Evolutionary conservation across 2,888 invertebrate species (phyloP).

Genomic region (Drosophila buzzatii): DNA sequence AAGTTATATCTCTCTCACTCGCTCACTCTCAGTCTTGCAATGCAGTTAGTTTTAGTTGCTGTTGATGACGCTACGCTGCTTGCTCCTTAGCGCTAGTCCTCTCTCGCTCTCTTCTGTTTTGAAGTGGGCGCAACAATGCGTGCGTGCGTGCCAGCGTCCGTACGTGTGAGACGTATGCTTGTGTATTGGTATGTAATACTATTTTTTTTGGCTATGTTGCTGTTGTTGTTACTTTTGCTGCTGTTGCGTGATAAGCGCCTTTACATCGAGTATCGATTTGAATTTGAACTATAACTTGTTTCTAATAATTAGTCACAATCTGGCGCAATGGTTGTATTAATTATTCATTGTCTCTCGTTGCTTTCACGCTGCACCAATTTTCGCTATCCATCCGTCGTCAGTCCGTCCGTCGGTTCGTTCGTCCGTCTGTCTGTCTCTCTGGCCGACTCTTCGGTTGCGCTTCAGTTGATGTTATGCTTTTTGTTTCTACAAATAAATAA

Average conservation of each 20-base stretch:
- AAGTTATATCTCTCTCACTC: conserved; percentile 8
- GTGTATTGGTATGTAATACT: conserved; percentile 49
- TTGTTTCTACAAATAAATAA: conserved; percentile 9
- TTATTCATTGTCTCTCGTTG: conserved; percentile 42
- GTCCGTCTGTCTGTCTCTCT: conserved; percentile 30
- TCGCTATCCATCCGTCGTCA: conserved; percentile 12
- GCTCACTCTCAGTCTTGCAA: conserved; percentile 7
- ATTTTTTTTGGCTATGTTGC: conserved; percentile 17
- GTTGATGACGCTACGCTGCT: conserved; percentile 18
- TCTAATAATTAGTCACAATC: conserved; percentile 21
- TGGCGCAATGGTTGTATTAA: conserved; percentile 34
- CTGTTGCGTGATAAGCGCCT: conserved; percentile 51
- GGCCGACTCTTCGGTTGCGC: conserved; percentile 49
- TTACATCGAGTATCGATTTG: conserved; percentile 47
- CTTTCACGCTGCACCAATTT: conserved; percentile 52
- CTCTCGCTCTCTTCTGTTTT: conserved; percentile 16
- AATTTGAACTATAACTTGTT: conserved; percentile 22
- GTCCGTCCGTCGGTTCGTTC: conserved; percentile 19
- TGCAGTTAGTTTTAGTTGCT: conserved; percentile 24
- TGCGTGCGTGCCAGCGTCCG: conserved; percentile 33
- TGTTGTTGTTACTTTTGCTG: conserved; percentile 1
- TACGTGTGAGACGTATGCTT: conserved; percentile 12
- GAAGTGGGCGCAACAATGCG: conserved; percentile 38
- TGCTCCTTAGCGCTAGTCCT: conserved; percentile 2
- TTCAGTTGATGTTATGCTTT: conserved; percentile 57